Base-by-base conservation (phyloP, 2,888 invertebrate species). In the Lasioglossum calceatum region DNA sequence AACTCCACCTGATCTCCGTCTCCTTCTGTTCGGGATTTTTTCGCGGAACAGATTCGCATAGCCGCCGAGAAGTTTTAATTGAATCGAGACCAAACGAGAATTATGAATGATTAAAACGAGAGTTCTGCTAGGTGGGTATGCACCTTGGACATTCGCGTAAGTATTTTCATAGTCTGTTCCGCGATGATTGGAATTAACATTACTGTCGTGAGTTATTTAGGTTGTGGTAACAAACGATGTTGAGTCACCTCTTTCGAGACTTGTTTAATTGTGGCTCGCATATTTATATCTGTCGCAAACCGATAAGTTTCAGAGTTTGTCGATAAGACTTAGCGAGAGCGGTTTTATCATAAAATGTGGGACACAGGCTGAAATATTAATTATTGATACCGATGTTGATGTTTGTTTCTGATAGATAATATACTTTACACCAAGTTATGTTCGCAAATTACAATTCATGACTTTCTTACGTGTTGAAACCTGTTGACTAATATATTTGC, bases 1-100 rank as follows among this genome's bases (percentile, higher is more conserved):
- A 78, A 77, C 78, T 71, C 47, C 27, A 64, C 64, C 54, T 36
- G 64, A 50, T 80, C 81, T 14, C 36, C 58, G 32, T 54, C 71
- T 42, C n/a, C 61, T 58, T 75, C 64, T 42, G 44, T n/a, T 50
- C 39, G 19, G 5, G 79, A 82, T 71, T 79, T 71, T 47, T 70
- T 67, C 39, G 16, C 14, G n/a, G 47, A 58, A 19, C 54, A 50
- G n/a, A 70, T 73, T 27, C 44, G 23, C 23, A 14, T 42, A n/a
- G 10, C 39, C 4, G n/a, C 12, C 12, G 58, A n/a, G 58, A 42
- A 39, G 71, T 42, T 71, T 71, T 71, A 71, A 71, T 71, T 71
- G 42, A 42, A 42, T n/a, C 71, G 39, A 14, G 12, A 5, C 12
- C 42, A n/a, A 12, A 44, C 71, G 42, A 42, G 42, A 42, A 42